Conservation (phyloP, 2,888 invertebrate genomes). For the Parasteatoda lunata region DNA sequence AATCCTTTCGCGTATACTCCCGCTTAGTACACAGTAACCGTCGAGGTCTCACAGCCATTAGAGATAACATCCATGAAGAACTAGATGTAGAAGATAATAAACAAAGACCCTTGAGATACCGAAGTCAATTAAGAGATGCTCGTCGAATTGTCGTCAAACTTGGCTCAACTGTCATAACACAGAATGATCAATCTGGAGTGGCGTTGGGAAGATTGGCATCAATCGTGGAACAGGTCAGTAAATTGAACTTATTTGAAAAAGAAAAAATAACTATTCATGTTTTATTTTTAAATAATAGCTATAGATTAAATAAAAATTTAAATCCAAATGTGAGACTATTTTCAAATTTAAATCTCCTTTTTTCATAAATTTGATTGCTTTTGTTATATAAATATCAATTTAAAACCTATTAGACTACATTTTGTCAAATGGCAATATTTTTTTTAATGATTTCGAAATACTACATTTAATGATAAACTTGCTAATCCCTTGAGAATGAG, state of each 20-base stretch:
- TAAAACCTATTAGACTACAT: too few species aligned
- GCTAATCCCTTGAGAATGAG: too few species aligned
- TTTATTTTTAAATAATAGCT: too few species aligned
- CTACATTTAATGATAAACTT: too few species aligned
- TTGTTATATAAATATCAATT: too few species aligned
- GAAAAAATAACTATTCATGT: too few species aligned
- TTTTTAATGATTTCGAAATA: too few species aligned
- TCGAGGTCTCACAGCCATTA: constrained; percentile 28
- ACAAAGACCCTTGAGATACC: constrained; percentile 77
- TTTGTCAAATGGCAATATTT: too few species aligned
- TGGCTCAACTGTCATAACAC: constrained; percentile 97
- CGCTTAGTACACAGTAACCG: constrained; percentile 43
- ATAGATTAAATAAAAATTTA: too few species aligned
- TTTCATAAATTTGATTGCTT: too few species aligned
- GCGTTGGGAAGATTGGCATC: constrained; percentile 96
- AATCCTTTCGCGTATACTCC: not conserved
- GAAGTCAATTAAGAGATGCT: constrained; percentile 91
- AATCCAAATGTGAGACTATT: too few species aligned
- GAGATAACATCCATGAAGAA: constrained; percentile 26
- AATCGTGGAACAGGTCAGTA: constrained; percentile 93
- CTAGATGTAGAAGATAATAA: constrained; percentile 9
- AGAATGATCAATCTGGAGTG: constrained; percentile 96
- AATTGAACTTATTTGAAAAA: not conserved
- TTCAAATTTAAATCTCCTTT: too few species aligned
- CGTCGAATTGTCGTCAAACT: constrained; percentile 94